These are phyloP conservation scores for Tetragonula clypearis DNA, from an alignment of 1,140 invertebrate genomes.

Conservation along the genomic window DNA sequence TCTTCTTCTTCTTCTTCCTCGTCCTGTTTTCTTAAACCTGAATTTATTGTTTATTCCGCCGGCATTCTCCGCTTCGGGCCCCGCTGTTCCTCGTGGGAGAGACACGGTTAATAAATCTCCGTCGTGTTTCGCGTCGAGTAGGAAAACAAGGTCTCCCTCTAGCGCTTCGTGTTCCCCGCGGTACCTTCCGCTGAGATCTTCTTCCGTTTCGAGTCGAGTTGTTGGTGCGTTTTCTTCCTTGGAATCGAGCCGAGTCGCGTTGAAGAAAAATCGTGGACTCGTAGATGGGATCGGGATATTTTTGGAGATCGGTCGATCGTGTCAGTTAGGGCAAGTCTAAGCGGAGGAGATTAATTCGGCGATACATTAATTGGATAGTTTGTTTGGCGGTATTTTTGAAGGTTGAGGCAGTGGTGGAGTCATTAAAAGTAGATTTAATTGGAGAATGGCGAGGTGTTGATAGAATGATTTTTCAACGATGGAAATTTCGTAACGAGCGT, in stretches of 20 bases:
- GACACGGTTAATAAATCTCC: constrained; percentile 67
- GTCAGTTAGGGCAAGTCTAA: too few relatives aligned
- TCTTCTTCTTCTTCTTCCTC: constrained; percentile 19
- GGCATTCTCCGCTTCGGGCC: constrained; percentile 24
- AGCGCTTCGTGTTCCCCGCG: background rate
- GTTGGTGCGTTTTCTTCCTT: background rate
- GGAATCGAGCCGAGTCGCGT: background rate
- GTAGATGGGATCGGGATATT: background rate
- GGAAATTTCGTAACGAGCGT: too few relatives aligned
- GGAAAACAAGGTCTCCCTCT: constrained; percentile 55
- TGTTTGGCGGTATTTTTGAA: too few relatives aligned
- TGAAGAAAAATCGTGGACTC: constrained; percentile 8
- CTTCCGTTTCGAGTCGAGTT: constrained; percentile 5
- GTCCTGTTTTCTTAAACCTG: constrained; percentile 72
- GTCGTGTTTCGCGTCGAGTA: constrained; percentile 58
- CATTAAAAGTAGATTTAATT: too few relatives aligned
- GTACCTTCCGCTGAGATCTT: constrained; percentile 50
- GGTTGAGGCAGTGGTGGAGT: too few relatives aligned
- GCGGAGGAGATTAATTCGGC: too few relatives aligned
- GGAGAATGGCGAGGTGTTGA: too few relatives aligned
- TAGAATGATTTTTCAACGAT: too few relatives aligned
- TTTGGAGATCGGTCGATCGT: background rate
- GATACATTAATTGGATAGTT: too few relatives aligned
- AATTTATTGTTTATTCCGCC: constrained; percentile 72
- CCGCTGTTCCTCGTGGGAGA: constrained; percentile 41